Evolutionary conservation across 2,888 invertebrate genomes (phyloP).

Genomic region (Macaria notata): DNA sequence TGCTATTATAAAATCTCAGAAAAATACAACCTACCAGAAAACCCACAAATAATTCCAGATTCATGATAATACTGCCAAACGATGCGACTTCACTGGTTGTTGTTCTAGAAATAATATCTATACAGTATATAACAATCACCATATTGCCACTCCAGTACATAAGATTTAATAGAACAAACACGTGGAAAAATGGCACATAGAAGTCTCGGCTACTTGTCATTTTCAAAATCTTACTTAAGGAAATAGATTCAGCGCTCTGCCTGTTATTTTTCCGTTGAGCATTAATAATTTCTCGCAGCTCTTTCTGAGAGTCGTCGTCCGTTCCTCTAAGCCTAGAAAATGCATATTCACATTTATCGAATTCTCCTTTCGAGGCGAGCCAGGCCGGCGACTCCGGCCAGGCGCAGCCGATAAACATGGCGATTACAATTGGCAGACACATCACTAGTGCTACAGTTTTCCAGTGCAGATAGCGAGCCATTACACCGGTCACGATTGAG

Average conservation of each 20-base stretch:
- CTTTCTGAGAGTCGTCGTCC: constrained; percentile 11
- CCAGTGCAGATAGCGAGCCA: constrained; percentile 14
- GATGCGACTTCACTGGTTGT: constrained; percentile 5
- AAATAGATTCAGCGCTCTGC: not conserved
- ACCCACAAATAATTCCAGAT: constrained; percentile 5
- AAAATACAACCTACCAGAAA: constrained; percentile 7
- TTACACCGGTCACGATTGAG: constrained; percentile 6
- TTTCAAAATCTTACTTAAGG: not conserved
- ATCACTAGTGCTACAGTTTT: constrained; percentile 13
- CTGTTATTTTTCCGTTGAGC: constrained; percentile 4
- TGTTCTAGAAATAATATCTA: constrained; percentile 12
- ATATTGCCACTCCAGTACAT: constrained; percentile 17
- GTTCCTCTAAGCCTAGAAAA: constrained; percentile 11
- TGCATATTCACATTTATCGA: constrained; percentile 17
- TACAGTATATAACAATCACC: constrained; percentile 13
- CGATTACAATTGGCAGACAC: constrained; percentile 15
- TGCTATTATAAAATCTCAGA: constrained; percentile 5
- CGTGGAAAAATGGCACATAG: constrained; percentile 10
- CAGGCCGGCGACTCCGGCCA: constrained; percentile 18
- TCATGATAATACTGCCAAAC: constrained; percentile 7
- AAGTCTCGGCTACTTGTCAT: constrained; percentile 10
- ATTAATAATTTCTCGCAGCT: constrained; percentile 10
- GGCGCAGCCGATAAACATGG: constrained; percentile 14
- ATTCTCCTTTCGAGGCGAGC: constrained; percentile 18
- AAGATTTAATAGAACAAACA: constrained; percentile 7